Conservation (phyloP, 2,113 vertebrate species). For the Eleginops maclovinus region DNA sequence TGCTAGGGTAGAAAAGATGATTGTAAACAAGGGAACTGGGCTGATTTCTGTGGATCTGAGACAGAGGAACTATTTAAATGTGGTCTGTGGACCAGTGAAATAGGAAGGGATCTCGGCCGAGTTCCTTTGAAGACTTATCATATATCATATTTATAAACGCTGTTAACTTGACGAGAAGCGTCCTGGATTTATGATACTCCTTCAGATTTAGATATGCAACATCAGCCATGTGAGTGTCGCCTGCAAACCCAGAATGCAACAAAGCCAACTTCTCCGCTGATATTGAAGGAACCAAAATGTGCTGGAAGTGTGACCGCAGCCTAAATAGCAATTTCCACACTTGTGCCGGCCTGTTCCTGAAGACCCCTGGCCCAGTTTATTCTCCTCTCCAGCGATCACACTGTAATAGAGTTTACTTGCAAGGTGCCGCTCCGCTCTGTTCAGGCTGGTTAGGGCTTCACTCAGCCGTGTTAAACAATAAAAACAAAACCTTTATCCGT, state of each 20-base stretch:
- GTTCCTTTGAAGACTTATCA: too few relatives aligned
- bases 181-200: too few relatives aligned
- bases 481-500: conserved; percentile 18
- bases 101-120: too few relatives aligned
- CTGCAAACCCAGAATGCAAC: conserved; percentile 14
- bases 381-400: conserved; percentile 14
- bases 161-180: too few relatives aligned
- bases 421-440: conserved; percentile 18
- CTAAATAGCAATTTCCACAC: conserved; percentile 45
- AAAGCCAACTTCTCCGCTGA: not conserved
- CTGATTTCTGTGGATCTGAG: too few relatives aligned
- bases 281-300: conserved; percentile 10
- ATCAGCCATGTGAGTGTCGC: conserved; percentile 1
- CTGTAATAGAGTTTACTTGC: conserved; percentile 10
- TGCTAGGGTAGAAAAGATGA: too few relatives aligned
- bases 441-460: conserved; percentile 33
- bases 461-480: not conserved
- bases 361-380: conserved; percentile 27
- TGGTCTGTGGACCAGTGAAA: too few relatives aligned
- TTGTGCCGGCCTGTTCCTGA: conserved; percentile 7
- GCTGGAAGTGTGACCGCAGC: conserved; percentile 26
- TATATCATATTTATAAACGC: too few relatives aligned
- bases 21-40: too few relatives aligned
- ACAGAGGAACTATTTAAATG: too few relatives aligned
- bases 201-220: too few relatives aligned